phyloP scores from a whole-genome alignment of 2,888 invertebrate genomes.

The Seira ritae region DNA sequence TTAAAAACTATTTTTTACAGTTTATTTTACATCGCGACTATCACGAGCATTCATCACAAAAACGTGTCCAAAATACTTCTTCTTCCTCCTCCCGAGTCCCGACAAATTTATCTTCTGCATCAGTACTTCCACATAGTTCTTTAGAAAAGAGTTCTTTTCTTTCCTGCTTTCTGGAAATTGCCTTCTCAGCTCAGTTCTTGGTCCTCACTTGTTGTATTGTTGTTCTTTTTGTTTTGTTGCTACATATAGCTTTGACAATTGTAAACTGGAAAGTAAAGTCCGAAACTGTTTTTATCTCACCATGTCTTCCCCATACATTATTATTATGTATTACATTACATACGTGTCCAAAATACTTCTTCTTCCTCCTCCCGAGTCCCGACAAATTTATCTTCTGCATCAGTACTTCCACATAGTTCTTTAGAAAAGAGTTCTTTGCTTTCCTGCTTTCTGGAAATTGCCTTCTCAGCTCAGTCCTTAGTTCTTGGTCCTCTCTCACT shows the following conservation, averaged over 20 bases:
- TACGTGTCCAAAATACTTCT: constrained; percentile 10
- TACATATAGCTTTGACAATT: neutral
- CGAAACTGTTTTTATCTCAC: neutral
- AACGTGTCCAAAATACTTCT: constrained; percentile 11
- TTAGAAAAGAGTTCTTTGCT: no score
- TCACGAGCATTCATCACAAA: constrained; percentile 19
- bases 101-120: constrained; percentile 17
- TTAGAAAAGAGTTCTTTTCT: no score
- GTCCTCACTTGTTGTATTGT: neutral
- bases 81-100: no score
- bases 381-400: constrained; percentile 17
- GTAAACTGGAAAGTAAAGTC: no score
- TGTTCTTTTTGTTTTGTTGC: constrained; percentile 3
- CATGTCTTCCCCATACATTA: neutral
- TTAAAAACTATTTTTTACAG: constrained; percentile 8
- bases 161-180: no score
- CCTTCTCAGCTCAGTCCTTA: no score
- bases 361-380: no score
- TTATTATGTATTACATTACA: neutral
- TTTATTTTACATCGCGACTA: constrained; percentile 17
- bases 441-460: no score
- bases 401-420: neutral
- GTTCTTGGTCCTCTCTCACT: no score
- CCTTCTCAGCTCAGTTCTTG: no score
- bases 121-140: neutral